Evolutionary conservation across 2,888 invertebrate genomes (phyloP).

Genomic region (Idaea straminata): DNA sequence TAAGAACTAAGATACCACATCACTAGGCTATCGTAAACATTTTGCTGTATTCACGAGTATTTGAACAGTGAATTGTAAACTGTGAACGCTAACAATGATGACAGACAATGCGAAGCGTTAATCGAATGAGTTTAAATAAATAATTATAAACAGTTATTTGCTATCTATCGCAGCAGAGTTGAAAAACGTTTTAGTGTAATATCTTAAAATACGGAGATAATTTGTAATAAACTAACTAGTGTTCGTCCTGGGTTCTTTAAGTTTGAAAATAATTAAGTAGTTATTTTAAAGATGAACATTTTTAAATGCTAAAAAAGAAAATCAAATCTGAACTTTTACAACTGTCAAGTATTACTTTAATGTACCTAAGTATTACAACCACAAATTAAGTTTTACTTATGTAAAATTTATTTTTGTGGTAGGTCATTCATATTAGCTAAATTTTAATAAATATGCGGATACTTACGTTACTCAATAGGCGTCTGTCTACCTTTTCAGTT

Average conservation of each 20-base stretch:
- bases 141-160: neutral
- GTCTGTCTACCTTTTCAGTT: no score
- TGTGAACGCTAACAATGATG: neutral
- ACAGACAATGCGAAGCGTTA: neutral
- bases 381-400: neutral
- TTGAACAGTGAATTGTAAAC: conserved; percentile 37
- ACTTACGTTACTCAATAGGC: neutral
- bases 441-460: neutral
- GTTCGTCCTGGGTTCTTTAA: neutral
- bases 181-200: neutral
- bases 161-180: neutral
- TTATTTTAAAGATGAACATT: neutral
- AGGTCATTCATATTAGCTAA: neutral
- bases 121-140: neutral
- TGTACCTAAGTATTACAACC: neutral
- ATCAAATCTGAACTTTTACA: neutral
- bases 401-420: neutral
- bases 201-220: neutral
- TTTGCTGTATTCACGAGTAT: conserved; percentile 35
- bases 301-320: neutral
- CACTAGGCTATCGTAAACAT: conserved; percentile 47
- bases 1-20: conserved; percentile 29
- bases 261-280: neutral
- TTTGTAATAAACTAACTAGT: neutral
- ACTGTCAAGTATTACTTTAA: neutral